Conservation (phyloP, 30 jellyfish, hydroid and myxozoan genomes). For the Hydractinia symbiolongicarpus region DNA sequence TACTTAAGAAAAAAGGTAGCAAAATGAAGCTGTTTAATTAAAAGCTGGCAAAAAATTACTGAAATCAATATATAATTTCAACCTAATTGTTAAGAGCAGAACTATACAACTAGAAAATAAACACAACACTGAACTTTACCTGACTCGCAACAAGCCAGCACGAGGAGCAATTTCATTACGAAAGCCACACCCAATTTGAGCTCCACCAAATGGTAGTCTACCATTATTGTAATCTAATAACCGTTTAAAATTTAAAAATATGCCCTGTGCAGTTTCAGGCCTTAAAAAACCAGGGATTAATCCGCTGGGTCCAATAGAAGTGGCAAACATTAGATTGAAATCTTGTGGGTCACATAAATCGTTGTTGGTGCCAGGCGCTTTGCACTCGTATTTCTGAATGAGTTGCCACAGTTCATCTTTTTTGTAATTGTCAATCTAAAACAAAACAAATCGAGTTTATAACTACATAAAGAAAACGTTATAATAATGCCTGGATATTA, state of each 20-base stretch:
- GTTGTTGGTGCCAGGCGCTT: constrained; percentile 92
- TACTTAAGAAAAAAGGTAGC: no score
- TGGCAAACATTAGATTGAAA: constrained; percentile 93
- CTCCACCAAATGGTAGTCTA: constrained; percentile 97
- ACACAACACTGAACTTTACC: constrained; percentile 36
- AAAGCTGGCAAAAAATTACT: no score
- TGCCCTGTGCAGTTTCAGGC: constrained; percentile 99
- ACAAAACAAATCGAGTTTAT: not conserved
- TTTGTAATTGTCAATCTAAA: constrained; percentile 73
- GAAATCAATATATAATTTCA: no score
- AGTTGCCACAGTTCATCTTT: constrained; percentile 79
- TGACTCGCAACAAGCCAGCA: constrained; percentile 92
- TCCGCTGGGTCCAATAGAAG: constrained; percentile 99
- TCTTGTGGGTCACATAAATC: constrained; percentile 90
- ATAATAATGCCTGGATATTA: no score
- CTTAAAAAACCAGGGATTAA: constrained; percentile 89
- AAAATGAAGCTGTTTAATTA: no score
- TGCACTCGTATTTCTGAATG: constrained; percentile 74
- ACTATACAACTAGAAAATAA: not conserved
- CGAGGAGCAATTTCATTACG: constrained; percentile 99
- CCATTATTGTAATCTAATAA: constrained; percentile 93
- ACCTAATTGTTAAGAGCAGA: no score
- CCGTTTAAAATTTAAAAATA: constrained; percentile 89
- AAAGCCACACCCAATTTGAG: constrained; percentile 98
- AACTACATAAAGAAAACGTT: no score